These are phyloP conservation scores for Ptyas mucosa DNA, from an alignment of 2,113 vertebrate genomes.

Conservation along the genomic window DNA sequence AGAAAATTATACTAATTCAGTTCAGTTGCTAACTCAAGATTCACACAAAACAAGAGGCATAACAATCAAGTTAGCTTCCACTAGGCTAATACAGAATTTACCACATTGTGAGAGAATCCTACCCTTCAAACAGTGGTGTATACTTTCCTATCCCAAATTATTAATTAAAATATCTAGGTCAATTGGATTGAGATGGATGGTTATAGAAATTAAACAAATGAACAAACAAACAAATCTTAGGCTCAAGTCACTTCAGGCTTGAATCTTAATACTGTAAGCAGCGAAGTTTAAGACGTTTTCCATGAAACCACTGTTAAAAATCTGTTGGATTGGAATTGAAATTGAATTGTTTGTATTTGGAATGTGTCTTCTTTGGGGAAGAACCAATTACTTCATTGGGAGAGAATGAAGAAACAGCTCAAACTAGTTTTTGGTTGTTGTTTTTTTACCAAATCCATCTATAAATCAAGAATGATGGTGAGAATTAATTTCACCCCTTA, in stretches of 20 bases:
- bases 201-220: neutral
- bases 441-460: neutral
- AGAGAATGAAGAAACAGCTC: neutral
- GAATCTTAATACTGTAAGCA: neutral
- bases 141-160: neutral
- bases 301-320: neutral
- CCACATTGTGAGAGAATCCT: neutral
- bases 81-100: neutral
- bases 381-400: neutral
- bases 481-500: neutral
- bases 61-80: neutral
- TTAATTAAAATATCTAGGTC: neutral
- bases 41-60: neutral
- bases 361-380: neutral
- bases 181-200: neutral
- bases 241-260: neutral
- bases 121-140: neutral
- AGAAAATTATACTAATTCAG: neutral
- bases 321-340: neutral
- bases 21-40: neutral
- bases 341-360: neutral
- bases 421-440: neutral
- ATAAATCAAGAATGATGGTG: neutral
- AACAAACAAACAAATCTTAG: neutral
- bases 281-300: neutral